phyloP scores from a whole-genome alignment of 2,888 invertebrate genomes.

The Lepidochitona cinerea region DNA sequence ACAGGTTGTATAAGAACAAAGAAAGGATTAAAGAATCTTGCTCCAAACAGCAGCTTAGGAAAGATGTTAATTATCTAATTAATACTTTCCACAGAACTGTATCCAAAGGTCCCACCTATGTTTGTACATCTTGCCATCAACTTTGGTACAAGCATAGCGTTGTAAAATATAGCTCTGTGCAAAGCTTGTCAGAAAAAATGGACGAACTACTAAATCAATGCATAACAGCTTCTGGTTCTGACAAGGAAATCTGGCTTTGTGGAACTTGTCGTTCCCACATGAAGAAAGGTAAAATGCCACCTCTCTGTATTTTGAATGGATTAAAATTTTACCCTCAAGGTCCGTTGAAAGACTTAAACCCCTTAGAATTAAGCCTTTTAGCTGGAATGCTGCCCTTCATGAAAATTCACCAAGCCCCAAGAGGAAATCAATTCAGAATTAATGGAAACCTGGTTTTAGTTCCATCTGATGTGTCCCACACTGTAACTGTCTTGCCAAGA shows the following conservation, averaged over 20 bases:
- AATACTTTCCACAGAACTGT: background rate
- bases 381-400: constrained; percentile 18
- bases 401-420: constrained; percentile 17
- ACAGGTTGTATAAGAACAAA: constrained; percentile 9
- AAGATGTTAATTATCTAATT: background rate
- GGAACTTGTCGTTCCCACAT: constrained; percentile 27
- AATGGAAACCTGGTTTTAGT: too few relatives aligned
- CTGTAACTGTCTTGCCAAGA: too few relatives aligned
- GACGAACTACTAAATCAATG: background rate
- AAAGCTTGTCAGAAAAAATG: background rate
- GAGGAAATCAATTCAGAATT: constrained; percentile 14
- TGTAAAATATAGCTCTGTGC: background rate
- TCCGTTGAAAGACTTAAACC: background rate
- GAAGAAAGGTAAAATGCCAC: constrained; percentile 27
- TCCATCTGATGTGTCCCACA: constrained; percentile 13
- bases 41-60: background rate
- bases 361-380: constrained; percentile 5
- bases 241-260: constrained; percentile 29
- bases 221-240: background rate
- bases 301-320: background rate
- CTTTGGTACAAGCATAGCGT: constrained; percentile 19
- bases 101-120: constrained; percentile 20
- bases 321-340: background rate
- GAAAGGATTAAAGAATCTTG: constrained; percentile 6
- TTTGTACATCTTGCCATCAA: constrained; percentile 29